phyloP scores from a whole-genome alignment of 2,113 vertebrate species.

The Ammodytes dubius region DNA sequence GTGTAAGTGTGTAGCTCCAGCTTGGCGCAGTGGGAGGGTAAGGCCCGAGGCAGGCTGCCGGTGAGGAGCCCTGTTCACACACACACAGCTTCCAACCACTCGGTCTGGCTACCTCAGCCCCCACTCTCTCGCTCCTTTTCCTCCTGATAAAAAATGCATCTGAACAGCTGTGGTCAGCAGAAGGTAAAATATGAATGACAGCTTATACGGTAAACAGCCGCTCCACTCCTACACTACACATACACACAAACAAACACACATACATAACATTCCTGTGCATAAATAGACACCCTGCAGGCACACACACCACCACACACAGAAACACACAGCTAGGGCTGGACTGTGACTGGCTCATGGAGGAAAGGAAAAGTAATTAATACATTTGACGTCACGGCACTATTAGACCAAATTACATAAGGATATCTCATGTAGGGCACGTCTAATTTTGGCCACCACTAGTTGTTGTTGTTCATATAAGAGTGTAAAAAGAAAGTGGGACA shows the following conservation, averaged over 20 bases:
- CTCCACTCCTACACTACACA: too few species aligned
- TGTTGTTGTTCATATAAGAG: slow-evolving; percentile 39
- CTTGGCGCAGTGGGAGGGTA: slow-evolving; percentile 52
- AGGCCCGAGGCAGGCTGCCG: slow-evolving; percentile 62
- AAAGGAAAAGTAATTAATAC: slow-evolving; percentile 50
- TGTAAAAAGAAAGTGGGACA: slow-evolving; percentile 59
- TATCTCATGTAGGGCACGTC: slow-evolving; percentile 53
- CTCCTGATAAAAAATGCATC: slow-evolving; percentile 62
- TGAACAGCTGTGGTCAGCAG: slow-evolving; percentile 30
- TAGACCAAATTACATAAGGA: slow-evolving; percentile 61
- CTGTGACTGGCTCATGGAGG: neutral
- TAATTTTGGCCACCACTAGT: slow-evolving; percentile 43
- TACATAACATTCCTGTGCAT: neutral
- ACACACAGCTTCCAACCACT: slow-evolving; percentile 34
- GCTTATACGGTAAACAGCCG: neutral
- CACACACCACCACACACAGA: slow-evolving; percentile 13
- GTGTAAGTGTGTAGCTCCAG: slow-evolving; percentile 45
- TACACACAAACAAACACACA: too few species aligned
- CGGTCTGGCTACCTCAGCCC: slow-evolving; percentile 37
- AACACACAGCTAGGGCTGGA: neutral
- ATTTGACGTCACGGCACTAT: slow-evolving; percentile 45
- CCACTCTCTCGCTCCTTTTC: slow-evolving; percentile 17
- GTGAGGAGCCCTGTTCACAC: slow-evolving; percentile 53
- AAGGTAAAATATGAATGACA: slow-evolving; percentile 66
- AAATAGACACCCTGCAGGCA: slow-evolving; percentile 21